Conservation (phyloP, 2,113 vertebrate genomes). For the Sterna hirundo region DNA sequence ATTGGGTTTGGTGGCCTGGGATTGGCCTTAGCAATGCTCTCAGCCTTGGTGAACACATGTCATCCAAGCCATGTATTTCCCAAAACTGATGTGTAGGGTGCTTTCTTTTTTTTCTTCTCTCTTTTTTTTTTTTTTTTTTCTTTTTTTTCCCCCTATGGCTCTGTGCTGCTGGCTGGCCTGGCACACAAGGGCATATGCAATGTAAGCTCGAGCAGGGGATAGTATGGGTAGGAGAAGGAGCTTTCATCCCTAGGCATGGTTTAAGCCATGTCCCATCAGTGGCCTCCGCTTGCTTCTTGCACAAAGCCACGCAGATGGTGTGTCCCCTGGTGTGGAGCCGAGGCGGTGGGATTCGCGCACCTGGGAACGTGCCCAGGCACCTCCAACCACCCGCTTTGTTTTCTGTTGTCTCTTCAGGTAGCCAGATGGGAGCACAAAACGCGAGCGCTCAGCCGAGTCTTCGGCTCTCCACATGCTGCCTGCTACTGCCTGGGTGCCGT, state of each 20-base stretch:
- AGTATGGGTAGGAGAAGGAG: not conserved
- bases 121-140: not conserved
- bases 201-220: not conserved
- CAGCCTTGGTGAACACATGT: not conserved
- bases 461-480: conserved; percentile 80
- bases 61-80: not conserved
- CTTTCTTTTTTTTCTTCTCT: not conserved
- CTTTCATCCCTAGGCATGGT: not conserved
- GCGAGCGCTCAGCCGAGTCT: conserved; percentile 74
- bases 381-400: not conserved
- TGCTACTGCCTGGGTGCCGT: conserved; percentile 83
- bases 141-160: not conserved
- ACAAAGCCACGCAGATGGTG: accelerated
- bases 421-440: conserved; percentile 92
- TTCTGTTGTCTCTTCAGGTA: conserved; percentile 74
- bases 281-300: not conserved
- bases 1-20: not conserved
- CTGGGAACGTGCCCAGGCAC: not conserved
- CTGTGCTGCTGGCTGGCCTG: not conserved
- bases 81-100: not conserved
- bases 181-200: not conserved
- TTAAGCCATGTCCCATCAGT: not conserved
- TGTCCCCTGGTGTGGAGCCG: too few species aligned
- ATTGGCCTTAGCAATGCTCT: not conserved
- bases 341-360: not conserved